A percentile compares a stretch with the other conserved stretches of the same genome.
Evolutionary conservation across 2,113 vertebrate species (phyloP).

Genomic region (Canis aureus): DNA sequence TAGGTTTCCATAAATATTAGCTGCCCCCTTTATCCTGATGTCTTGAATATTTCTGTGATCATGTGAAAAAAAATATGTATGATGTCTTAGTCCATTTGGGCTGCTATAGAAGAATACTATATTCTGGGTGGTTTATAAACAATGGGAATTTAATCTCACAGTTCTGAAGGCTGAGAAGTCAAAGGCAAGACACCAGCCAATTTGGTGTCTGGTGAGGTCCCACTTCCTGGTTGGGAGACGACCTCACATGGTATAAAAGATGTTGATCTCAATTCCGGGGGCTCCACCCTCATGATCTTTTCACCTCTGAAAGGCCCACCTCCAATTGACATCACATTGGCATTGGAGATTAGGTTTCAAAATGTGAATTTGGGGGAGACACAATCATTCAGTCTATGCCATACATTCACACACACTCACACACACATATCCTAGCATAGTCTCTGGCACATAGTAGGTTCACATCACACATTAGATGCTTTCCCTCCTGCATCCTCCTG

Average conservation of each 20-base stretch:
- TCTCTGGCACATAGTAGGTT: background rate
- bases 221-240: background rate
- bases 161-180: background rate
- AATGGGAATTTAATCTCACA: background rate
- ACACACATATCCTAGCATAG: background rate
- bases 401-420: background rate
- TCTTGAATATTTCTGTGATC: background rate
- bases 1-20: background rate
- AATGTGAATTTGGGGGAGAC: background rate
- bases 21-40: background rate
- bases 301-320: background rate
- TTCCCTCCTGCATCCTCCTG: background rate
- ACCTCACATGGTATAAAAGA: background rate
- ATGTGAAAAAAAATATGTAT: background rate
- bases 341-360: background rate
- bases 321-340: background rate
- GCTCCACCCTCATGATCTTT: background rate
- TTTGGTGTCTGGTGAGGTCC: background rate
- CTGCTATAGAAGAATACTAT: background rate
- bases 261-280: background rate
- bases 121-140: background rate
- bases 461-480: background rate
- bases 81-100: background rate
- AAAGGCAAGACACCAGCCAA: background rate
- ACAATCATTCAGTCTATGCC: background rate